A percentile compares a stretch with the other conserved stretches of the same genome.
Conservation (phyloP, 2,888 invertebrate species). For the Epiblema foenella region DNA sequence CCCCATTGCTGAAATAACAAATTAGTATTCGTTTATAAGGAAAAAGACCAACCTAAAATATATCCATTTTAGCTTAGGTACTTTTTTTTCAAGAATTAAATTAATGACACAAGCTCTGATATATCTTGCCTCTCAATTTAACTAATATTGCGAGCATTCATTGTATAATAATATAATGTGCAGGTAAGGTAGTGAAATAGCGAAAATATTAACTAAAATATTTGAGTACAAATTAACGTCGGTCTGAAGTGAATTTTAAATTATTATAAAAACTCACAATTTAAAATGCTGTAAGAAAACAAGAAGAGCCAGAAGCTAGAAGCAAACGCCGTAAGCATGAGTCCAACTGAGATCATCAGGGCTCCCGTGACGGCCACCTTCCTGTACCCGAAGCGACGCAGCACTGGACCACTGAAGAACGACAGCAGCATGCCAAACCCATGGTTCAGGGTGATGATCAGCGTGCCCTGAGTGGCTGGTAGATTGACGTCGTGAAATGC, state of each 20-base stretch:
- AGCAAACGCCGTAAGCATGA: slow-evolving; percentile 85
- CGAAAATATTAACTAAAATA: not conserved
- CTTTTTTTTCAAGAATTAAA: too few species aligned
- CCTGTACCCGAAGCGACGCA: slow-evolving; percentile 86
- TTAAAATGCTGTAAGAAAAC: slow-evolving; percentile 87
- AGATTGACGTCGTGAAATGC: slow-evolving; percentile 84
- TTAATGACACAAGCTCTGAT: too few species aligned
- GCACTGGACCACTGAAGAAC: slow-evolving; percentile 86
- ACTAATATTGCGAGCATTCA: too few species aligned
- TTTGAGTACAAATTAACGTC: too few species aligned
- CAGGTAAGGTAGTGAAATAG: too few species aligned
- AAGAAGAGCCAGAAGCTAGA: slow-evolving; percentile 85
- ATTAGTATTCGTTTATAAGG: not conserved
- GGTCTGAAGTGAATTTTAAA: not conserved
- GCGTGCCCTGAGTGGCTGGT: slow-evolving; percentile 85
- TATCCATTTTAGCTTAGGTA: too few species aligned
- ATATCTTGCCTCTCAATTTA: too few species aligned
- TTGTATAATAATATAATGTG: too few species aligned
- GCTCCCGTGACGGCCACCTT: slow-evolving; percentile 86
- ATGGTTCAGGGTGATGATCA: slow-evolving; percentile 87
- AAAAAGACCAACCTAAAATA: too few species aligned
- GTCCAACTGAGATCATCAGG: slow-evolving; percentile 81
- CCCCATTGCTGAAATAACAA: slow-evolving; percentile 85
- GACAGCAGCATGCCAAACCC: slow-evolving; percentile 88
- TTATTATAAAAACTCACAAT: slow-evolving; percentile 83